These are phyloP conservation scores for Agriopis aurantiaria DNA, from an alignment of 2,888 invertebrate species.

Conservation along the genomic window DNA sequence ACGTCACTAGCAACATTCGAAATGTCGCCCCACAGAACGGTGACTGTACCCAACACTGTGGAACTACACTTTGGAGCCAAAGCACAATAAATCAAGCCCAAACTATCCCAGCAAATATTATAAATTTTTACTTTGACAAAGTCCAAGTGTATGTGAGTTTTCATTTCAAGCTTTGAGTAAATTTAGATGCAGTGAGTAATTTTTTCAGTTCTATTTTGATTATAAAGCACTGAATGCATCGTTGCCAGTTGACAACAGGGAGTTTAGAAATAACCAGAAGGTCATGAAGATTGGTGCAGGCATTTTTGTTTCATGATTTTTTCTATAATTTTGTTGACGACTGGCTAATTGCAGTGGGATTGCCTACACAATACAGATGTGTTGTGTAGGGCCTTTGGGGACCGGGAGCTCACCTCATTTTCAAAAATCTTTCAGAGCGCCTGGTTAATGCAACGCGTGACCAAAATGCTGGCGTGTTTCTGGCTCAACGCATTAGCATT, in stretches of 20 bases:
- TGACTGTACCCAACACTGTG: slow-evolving; percentile 27
- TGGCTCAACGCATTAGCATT: too few relatives aligned
- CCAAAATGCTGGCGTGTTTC: too few relatives aligned
- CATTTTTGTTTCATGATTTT: not conserved
- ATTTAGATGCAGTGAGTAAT: slow-evolving; percentile 51
- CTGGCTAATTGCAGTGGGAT: not conserved
- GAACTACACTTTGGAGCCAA: slow-evolving; percentile 11
- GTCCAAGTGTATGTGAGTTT: not conserved
- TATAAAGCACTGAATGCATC: slow-evolving; percentile 21
- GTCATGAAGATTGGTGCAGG: slow-evolving; percentile 3
- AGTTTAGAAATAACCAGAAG: slow-evolving; percentile 26
- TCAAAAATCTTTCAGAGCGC: too few relatives aligned
- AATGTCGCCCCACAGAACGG: slow-evolving; percentile 55
- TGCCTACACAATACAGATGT: not conserved
- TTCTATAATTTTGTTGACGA: not conserved
- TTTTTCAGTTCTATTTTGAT: slow-evolving; percentile 43
- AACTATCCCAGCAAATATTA: not conserved
- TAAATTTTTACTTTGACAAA: slow-evolving; percentile 12
- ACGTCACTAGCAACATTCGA: slow-evolving; percentile 55
- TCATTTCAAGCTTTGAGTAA: slow-evolving; percentile 27
- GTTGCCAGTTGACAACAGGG: slow-evolving; percentile 26
- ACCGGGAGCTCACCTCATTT: too few relatives aligned
- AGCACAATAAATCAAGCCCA: slow-evolving; percentile 1
- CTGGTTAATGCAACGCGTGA: too few relatives aligned
- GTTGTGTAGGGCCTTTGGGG: too few relatives aligned